phyloP scores from a whole-genome alignment of 1,140 invertebrate genomes.

The Whitmania pigra region DNA sequence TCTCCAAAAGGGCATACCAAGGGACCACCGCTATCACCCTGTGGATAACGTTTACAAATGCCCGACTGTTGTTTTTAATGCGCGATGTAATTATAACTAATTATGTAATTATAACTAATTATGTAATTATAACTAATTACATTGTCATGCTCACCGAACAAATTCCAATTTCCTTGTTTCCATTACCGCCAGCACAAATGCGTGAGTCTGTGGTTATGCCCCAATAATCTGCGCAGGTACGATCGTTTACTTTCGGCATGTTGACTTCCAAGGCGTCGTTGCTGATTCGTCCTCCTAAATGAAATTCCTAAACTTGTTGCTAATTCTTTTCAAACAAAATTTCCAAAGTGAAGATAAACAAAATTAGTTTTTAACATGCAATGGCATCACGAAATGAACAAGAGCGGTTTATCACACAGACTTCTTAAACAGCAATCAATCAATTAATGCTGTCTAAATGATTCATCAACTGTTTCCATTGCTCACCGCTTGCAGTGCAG shows the following conservation, averaged over 20 bases:
- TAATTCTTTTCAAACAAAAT: too few relatives aligned
- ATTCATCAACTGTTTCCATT: background rate
- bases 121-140: background rate
- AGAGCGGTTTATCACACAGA: too few relatives aligned
- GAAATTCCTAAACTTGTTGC: too few relatives aligned
- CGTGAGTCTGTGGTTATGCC: constrained; percentile 26
- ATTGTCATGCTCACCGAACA: constrained; percentile 28
- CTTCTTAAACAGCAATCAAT: too few relatives aligned
- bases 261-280: constrained; percentile 27
- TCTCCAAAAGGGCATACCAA: constrained; percentile 29
- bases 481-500: constrained; percentile 28
- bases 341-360: too few relatives aligned
- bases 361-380: too few relatives aligned
- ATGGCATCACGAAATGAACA: too few relatives aligned
- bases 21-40: constrained; percentile 40
- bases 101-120: background rate
- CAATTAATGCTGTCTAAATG: too few relatives aligned
- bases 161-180: constrained; percentile 27
- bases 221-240: constrained; percentile 26
- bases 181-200: constrained; percentile 33
- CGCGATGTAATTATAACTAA: background rate
- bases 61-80: background rate
- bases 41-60: background rate
- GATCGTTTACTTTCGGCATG: constrained; percentile 28
- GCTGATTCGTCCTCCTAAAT: constrained; percentile 29